Percentiles rank a stretch among this genome's conserved stretches.
Evolutionary conservation across 2,113 vertebrate species (phyloP).

Genomic region (Paraplagusia blochii): DNA sequence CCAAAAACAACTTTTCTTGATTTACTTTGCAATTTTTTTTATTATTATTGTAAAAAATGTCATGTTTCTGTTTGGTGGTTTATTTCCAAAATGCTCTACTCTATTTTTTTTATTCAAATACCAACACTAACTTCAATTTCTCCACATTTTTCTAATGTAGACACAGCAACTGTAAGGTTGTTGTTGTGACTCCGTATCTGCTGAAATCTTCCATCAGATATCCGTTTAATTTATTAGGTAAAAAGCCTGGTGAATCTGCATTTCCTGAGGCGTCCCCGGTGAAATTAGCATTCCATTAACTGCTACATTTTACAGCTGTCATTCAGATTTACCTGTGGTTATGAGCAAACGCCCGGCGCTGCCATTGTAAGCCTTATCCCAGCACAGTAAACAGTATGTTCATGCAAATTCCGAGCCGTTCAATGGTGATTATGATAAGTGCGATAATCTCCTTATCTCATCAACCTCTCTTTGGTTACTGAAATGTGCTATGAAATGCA

Average conservation of each 20-base stretch:
- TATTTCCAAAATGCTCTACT: neutral
- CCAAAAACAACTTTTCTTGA: too few relatives aligned
- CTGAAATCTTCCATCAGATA: conserved; percentile 52
- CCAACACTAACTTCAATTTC: neutral
- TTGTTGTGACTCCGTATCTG: conserved; percentile 34
- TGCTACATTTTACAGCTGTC: conserved; percentile 68
- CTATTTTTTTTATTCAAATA: conserved; percentile 13
- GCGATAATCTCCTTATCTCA: conserved; percentile 77
- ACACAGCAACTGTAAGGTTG: conserved; percentile 10
- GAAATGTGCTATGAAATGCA: conserved; percentile 77
- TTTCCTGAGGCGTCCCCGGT: conserved; percentile 40
- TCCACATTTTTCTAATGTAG: conserved; percentile 9
- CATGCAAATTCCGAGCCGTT: conserved; percentile 72
- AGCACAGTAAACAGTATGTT: conserved; percentile 69
- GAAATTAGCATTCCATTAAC: conserved; percentile 63
- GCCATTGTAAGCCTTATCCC: conserved; percentile 67
- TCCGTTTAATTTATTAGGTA: conserved; percentile 57
- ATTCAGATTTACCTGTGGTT: conserved; percentile 76
- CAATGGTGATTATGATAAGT: conserved; percentile 79
- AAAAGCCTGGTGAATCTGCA: conserved; percentile 47
- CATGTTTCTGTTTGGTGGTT: too few relatives aligned
- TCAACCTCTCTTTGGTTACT: conserved; percentile 74
- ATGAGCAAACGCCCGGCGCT: conserved; percentile 56
- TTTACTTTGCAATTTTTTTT: too few relatives aligned
- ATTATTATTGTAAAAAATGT: too few relatives aligned